A percentile compares a stretch with the other conserved stretches of the same genome.
phyloP scores from a whole-genome alignment of 2,888 invertebrate genomes.

The Xanthia icteritia region DNA sequence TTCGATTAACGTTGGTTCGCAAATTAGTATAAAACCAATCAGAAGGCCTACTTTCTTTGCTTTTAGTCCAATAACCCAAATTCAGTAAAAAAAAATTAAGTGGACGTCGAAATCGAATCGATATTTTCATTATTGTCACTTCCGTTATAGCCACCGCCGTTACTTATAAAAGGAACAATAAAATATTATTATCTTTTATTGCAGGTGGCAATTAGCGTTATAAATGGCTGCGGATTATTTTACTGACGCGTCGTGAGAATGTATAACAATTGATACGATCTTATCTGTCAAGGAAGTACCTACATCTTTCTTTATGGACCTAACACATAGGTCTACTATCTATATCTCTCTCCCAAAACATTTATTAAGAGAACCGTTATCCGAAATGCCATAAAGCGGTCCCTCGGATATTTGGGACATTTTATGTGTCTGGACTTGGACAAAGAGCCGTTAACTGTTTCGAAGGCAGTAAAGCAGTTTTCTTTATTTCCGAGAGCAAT shows the following conservation, averaged over 20 bases:
- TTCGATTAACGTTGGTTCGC: slow-evolving; percentile 30
- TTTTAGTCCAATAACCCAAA: slow-evolving; percentile 59
- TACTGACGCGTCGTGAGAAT: slow-evolving; percentile 26
- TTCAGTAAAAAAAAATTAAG: slow-evolving; percentile 28
- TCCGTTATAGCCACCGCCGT: slow-evolving; percentile 40
- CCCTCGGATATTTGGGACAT: slow-evolving; percentile 78
- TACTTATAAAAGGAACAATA: slow-evolving; percentile 39
- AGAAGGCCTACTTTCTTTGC: slow-evolving; percentile 52
- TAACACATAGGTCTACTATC: not conserved
- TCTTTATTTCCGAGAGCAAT: slow-evolving; percentile 76
- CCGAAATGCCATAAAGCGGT: slow-evolving; percentile 77
- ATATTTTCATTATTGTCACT: slow-evolving; percentile 53
- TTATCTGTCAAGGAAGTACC: slow-evolving; percentile 24
- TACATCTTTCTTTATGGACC: slow-evolving; percentile 17
- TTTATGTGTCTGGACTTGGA: slow-evolving; percentile 86
- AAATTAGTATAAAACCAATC: slow-evolving; percentile 57
- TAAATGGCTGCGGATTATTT: slow-evolving; percentile 38
- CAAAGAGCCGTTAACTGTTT: slow-evolving; percentile 84
- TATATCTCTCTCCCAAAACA: slow-evolving; percentile 49
- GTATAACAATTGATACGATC: slow-evolving; percentile 27
- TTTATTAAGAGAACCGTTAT: slow-evolving; percentile 77
- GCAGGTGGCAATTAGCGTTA: slow-evolving; percentile 32
- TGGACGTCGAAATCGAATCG: slow-evolving; percentile 36
- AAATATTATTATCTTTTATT: slow-evolving; percentile 57
- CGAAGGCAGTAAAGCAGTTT: slow-evolving; percentile 81